A percentile compares a stretch with the other conserved stretches of the same genome.
Conservation (phyloP, 2,113 vertebrate genomes). For the Beaufortia kweichowensis region DNA sequence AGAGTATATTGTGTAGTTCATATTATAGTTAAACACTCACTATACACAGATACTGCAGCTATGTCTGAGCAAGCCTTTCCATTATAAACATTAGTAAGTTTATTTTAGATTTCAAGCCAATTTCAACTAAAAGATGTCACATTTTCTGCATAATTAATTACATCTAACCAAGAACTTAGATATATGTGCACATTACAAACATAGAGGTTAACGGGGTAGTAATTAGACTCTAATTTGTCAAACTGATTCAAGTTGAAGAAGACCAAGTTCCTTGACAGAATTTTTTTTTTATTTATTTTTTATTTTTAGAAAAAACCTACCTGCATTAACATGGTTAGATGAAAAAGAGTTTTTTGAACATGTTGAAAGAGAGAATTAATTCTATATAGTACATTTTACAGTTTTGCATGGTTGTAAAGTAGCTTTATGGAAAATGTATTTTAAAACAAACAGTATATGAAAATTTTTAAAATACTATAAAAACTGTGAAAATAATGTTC, state of each 20-base stretch:
- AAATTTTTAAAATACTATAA: too few relatives aligned
- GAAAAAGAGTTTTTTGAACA: too few relatives aligned
- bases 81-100: slow-evolving; percentile 3
- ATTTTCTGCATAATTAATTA: neutral
- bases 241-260: neutral
- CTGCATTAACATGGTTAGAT: too few relatives aligned
- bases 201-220: neutral
- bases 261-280: neutral
- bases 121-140: neutral
- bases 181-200: neutral
- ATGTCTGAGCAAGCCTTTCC: neutral
- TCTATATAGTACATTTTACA: too few relatives aligned
- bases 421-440: too few relatives aligned
- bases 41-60: neutral
- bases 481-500: too few relatives aligned
- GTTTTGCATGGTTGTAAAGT: too few relatives aligned
- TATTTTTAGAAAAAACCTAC: too few relatives aligned
- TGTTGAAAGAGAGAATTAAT: too few relatives aligned
- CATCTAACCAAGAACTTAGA: neutral
- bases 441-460: too few relatives aligned
- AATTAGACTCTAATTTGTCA: neutral
- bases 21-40: neutral
- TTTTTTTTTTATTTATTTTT: neutral
- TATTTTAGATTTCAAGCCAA: slow-evolving; percentile 9
- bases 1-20: too few relatives aligned